Evolutionary conservation across 2,113 vertebrate species (phyloP).

Genomic region (Cinclus cinclus): DNA sequence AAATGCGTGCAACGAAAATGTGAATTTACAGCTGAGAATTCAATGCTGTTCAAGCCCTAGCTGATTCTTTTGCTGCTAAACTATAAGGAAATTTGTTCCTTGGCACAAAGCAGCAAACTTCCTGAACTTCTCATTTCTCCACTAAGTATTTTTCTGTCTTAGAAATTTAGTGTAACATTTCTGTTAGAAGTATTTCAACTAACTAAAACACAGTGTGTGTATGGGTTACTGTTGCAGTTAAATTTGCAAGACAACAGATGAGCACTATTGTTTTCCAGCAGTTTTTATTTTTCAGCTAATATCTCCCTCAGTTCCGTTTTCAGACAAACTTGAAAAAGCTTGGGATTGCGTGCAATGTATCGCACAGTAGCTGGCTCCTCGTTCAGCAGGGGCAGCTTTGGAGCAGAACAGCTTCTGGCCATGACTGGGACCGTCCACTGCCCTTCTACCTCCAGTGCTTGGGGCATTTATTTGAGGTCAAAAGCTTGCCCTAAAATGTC

Average conservation of each 20-base stretch:
- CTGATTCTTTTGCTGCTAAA: conserved; percentile 6
- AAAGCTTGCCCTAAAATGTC: neutral
- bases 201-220: neutral
- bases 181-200: neutral
- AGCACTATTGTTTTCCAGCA: neutral
- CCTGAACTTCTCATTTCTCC: neutral
- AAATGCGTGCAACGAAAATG: neutral
- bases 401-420: neutral
- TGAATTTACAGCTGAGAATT: conserved; percentile 24
- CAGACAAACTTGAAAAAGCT: conserved; percentile 17
- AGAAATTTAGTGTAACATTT: neutral
- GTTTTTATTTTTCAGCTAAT: conserved; percentile 11
- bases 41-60: neutral
- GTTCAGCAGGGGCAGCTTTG: neutral
- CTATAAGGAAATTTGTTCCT: neutral
- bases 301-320: neutral
- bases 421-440: neutral
- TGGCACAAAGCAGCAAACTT: neutral
- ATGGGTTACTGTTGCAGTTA: neutral
- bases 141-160: neutral
- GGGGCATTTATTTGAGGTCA: neutral
- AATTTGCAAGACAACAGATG: neutral
- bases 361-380: neutral
- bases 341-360: conserved; percentile 1
- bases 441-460: neutral